Evolutionary conservation across 2,113 vertebrate genomes (phyloP).

Genomic region (Myotis lucifugus): DNA sequence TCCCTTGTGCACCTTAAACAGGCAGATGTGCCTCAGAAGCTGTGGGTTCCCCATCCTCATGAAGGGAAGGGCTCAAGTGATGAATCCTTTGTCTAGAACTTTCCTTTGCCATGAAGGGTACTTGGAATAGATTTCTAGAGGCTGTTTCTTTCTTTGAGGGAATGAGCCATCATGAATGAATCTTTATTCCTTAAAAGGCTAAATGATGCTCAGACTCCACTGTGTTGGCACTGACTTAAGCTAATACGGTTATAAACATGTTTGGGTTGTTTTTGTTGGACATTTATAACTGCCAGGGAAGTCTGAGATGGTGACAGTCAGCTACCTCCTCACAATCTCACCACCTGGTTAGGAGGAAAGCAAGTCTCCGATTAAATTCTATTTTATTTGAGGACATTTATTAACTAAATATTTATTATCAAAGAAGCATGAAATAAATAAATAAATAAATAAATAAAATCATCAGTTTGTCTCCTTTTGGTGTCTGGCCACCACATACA

Average conservation of each 20-base stretch:
- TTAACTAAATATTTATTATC: constrained; percentile 9
- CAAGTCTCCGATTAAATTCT: neutral
- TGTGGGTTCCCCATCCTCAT: neutral
- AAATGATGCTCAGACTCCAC: neutral
- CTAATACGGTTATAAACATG: neutral
- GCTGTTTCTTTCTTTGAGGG: neutral
- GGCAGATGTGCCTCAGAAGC: neutral
- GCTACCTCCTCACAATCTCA: neutral
- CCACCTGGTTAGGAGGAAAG: neutral
- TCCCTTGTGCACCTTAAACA: neutral
- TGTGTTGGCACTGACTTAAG: neutral
- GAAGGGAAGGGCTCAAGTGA: neutral
- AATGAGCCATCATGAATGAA: neutral
- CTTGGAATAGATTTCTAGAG: constrained; percentile 29
- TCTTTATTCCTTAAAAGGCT: constrained; percentile 9
- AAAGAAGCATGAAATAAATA: neutral
- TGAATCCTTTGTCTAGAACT: neutral
- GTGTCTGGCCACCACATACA: neutral
- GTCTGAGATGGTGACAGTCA: neutral
- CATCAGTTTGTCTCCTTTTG: neutral
- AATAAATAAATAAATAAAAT: neutral
- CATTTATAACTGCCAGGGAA: neutral
- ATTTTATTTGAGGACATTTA: neutral
- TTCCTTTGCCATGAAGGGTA: neutral
- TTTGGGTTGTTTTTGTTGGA: neutral